Evolutionary conservation across 2,888 invertebrate species (phyloP), one percentile per base, ranked within the genome.

Genomic region (Holacanthella duospinosa): DNA sequence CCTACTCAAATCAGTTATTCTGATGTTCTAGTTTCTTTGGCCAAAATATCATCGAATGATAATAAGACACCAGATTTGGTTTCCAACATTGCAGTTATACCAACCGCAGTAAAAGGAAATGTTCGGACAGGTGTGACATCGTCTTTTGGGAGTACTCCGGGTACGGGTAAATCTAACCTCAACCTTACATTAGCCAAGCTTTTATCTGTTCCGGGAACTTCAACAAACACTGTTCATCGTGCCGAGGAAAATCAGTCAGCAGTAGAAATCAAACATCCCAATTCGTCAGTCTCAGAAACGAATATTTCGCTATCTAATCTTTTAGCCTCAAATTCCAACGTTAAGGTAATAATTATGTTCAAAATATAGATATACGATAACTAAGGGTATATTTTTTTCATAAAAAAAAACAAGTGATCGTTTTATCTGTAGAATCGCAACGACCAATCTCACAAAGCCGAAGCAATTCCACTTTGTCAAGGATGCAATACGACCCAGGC

Each of bases 401-500:
- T n/a, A n/a, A n/a, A n/a, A n/a, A n/a, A n/a, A n/a, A n/a, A n/a
- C n/a, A n/a, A n/a, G n/a, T n/a, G n/a, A n/a, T n/a, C n/a, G n/a
- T n/a, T n/a, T n/a, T n/a, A n/a, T n/a, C n/a, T n/a, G 12, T 21
- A 48, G 48, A 21, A 21, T 48, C 48, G 48, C 12, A 48, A 48
- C 21, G 48, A 48, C 9, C 36, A 36, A 36, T 21, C 48, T 16
- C n/a, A n/a, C n/a, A 48, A 48, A 21, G 4, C 48, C n/a, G 69
- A 76, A 55, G 81, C 80, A 67, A 82, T 86, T 68, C 88, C 89
- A 59, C 83, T 85, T 71, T 93, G 92, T 77, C 91, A 91, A 82
- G 89, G 91, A 70, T 93, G 92, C 77, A 84, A 87, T 72, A 83
- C 85, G 64, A 83, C 85, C 68, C 83, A 87, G 74, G 90, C 91